Base-by-base conservation (phyloP, 2,888 invertebrate species). In the Operophtera brumata region DNA sequence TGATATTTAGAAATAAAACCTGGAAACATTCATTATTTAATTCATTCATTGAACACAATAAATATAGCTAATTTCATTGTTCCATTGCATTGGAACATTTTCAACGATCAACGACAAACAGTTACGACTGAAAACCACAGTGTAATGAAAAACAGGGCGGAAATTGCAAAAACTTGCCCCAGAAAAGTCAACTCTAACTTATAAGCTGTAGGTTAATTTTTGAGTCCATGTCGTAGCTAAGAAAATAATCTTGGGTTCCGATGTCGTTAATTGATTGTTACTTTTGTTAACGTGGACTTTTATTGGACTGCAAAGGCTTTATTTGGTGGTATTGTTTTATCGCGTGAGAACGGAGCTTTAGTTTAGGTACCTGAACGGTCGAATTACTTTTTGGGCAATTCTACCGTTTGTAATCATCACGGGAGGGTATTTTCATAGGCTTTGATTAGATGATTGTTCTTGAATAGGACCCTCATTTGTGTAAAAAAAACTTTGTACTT, bases 251-350 rank as follows among this genome's bases (percentile, higher is more conserved):
- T 71, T 68, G 64, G 67, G 67, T 63, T 64, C 58, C 60, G 58
- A 52, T 58, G 50, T 57, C 58, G 65, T 75, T 80, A 80, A 79
- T 80, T 80, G 75, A 78, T 80, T 80, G 75, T 79, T 77, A 72
- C 75, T 71, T 71, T 71, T 68, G 70, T 70, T 71, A 70, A 67
- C 64, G 69, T 51, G 47, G 70, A 70, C 66, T 69, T 77, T 73
- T 73, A 76, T 76, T n/a, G n/a, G n/a, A 20, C 20, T 71, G 68
- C 35, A 34, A 35, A 47, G 56, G 26, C 57, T 45, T 51, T 62
- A 62, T 64, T 66, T 61, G 62, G 59, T 45, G 61, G 57, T 48
- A 50, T 59, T 59, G 62, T 57, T 57, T 57, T 49, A 57, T 52
- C 42, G 52, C 52, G 45, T 47, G 65, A 54, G 59, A 62, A 66